phyloP scores from a whole-genome alignment of 2,797 vertebrate genomes.

The Allenopithecus nigroviridis region DNA sequence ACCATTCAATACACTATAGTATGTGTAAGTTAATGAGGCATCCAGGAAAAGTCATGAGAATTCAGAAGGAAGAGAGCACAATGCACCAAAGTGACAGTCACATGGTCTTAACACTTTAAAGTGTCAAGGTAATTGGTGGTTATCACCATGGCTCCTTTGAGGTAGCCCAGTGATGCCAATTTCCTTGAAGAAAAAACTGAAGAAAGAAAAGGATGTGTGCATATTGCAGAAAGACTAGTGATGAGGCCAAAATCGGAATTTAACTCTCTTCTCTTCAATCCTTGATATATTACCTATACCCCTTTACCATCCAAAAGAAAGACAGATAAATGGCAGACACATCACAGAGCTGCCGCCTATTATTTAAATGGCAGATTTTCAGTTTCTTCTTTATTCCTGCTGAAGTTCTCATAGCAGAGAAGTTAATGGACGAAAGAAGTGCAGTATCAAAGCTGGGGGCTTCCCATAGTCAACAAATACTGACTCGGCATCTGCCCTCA shows the following conservation, averaged over 20 bases:
- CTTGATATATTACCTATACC: background rate
- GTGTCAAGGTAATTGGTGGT: background rate
- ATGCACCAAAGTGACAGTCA: background rate
- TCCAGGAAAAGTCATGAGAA: background rate
- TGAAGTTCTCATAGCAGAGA: background rate
- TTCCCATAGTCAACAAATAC: background rate
- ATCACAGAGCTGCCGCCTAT: background rate
- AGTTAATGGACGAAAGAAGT: background rate
- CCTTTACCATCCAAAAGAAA: background rate
- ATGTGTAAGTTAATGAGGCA: background rate
- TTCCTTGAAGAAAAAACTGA: background rate
- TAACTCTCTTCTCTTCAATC: background rate
- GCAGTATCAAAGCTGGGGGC: background rate
- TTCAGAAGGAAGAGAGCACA: background rate
- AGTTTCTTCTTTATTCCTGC: background rate
- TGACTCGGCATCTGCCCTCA: background rate
- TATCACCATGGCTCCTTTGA: background rate
- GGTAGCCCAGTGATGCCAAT: background rate
- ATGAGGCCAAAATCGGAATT: background rate
- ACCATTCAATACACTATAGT: background rate
- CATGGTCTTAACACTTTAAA: background rate
- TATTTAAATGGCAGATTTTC: background rate
- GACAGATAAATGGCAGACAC: background rate
- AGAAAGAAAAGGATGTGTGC: background rate
- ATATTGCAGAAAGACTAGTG: background rate